Evolutionary conservation across 2,113 vertebrate species (phyloP), one percentile per base, ranked within the genome.

Genomic region (Melanerpes aurifrons): DNA sequence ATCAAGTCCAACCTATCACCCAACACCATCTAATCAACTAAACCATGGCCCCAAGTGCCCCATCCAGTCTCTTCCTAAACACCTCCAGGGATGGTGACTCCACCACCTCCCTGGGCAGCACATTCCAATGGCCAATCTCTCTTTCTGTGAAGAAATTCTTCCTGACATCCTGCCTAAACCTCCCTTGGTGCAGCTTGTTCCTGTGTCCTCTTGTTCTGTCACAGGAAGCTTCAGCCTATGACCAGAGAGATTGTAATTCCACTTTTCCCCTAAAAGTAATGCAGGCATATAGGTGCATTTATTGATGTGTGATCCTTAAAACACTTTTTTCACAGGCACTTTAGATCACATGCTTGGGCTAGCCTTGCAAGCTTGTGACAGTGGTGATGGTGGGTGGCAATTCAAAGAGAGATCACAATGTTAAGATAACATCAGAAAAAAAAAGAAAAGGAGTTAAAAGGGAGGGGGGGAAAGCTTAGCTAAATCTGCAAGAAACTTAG

Each of bases 401-500:
- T 26, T 50, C 67, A 54, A 37, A 20, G 56, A 71, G 50, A 92
- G 37, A 64, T 37, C 35, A 80, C n/a, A 94, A 82, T 56, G 80
- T 24, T 91, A 81, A 75, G 26, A 91, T 57, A 73, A 43, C 21
- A 84, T 5, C 1, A 88, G 29, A 29, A 22, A 57, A 57, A 31
- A 93, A 32, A 56, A 9, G 92, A 93, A 32, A 6, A 53, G 18
- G 40, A 54, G 28, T 85, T 94, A 37, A 80, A 28, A 87, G 87
- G 43, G 32, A 17, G n/a, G 40, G 47, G 32, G 17, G n/a, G 40
- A 0, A 7, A 66, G 12, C 72, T 94, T 93, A 93, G 71, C 74
- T 94, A 94, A 94, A 95, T 94, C 70, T 91, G 71, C n/a, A 95
- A 96, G 59, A 79, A 94, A 93, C 78, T 93, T 86, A 59, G 47